Percentiles rank a stretch among this genome's conserved stretches.
phyloP scores from a whole-genome alignment of 2,113 vertebrate genomes.

The Rissa tridactyla region DNA sequence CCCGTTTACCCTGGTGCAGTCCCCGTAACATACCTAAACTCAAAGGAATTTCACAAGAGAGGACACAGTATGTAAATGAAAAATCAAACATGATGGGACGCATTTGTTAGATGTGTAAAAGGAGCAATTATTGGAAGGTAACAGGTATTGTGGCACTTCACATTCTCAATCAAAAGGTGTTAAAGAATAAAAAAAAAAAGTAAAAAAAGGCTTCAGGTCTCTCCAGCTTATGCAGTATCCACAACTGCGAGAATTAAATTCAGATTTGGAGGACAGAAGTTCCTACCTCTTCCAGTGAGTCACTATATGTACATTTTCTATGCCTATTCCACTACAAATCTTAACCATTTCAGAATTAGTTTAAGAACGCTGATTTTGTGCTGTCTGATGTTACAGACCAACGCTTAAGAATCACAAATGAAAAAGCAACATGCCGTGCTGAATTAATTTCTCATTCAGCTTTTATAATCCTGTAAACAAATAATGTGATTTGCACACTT shows the following conservation, averaged over 20 bases:
- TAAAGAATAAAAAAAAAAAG: background rate
- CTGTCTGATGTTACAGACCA: background rate
- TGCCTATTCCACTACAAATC: background rate
- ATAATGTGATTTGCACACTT: background rate
- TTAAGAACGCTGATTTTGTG: background rate
- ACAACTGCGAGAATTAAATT: background rate
- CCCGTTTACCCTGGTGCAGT: background rate
- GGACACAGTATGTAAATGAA: background rate
- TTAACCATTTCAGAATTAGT: background rate
- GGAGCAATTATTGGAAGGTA: background rate
- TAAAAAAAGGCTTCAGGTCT: background rate
- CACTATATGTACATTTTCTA: background rate
- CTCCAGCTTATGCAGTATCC: background rate
- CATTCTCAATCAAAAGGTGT: background rate
- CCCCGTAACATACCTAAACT: background rate
- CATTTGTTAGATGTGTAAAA: background rate
- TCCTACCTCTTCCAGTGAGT: background rate
- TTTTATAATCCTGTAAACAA: slow-evolving; percentile 2
- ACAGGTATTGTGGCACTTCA: background rate
- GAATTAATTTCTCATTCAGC: background rate
- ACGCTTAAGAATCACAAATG: background rate
- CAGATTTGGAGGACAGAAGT: background rate
- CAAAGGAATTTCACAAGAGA: background rate
- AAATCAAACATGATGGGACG: background rate
- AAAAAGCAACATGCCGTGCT: background rate